Evolutionary conservation across 2,888 invertebrate genomes (phyloP), one percentile per base, ranked within the genome.

Genomic region (Pomacea canaliculata): DNA sequence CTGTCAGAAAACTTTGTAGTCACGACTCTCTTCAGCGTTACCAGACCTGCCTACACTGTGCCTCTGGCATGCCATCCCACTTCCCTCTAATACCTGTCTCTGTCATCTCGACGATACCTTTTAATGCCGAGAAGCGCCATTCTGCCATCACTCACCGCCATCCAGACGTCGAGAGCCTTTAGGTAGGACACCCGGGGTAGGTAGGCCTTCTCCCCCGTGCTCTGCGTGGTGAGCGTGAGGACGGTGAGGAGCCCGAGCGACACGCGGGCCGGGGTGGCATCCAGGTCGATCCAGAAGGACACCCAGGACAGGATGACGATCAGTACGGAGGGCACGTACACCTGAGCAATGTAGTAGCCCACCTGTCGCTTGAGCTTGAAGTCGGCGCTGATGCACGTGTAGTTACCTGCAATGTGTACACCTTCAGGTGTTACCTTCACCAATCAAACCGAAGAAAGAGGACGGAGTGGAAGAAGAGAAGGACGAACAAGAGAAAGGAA

Each of bases 251-350:
- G 76, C 0, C 81, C 81, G 63, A 82, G 72, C 12, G 80, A 80
- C 59, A 82, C 78, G n/a, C 80, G 74, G 49, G 81, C 81, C 12
- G 80, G 80, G 65, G 76, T 78, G 60, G 80, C 80, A 59, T 82
- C 81, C 56, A 79, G 73, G 65, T 82, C 80, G 48, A 87, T 78
- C 91, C 91, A 91, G 84, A 91, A 91, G 1, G 95, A 95, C 1
- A 96, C 95, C 96, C 96, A 92, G 1, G 90, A 90, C 78, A 92
- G 88, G 23, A 91, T 90, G 46, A 92, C 92, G 56, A 92, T 89
- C 75, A 92, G 88, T 69, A 89, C 89, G 78, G 92, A 91, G 5
- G 92, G 92, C 10, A 91, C 91, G 85, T 92, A 92, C 79, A 92
- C 92, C 87, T 92, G 92, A 62, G 81, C 79, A 48, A 84, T 76